Conservation (phyloP, 2,113 vertebrate genomes). For the Chrysemys picta region DNA sequence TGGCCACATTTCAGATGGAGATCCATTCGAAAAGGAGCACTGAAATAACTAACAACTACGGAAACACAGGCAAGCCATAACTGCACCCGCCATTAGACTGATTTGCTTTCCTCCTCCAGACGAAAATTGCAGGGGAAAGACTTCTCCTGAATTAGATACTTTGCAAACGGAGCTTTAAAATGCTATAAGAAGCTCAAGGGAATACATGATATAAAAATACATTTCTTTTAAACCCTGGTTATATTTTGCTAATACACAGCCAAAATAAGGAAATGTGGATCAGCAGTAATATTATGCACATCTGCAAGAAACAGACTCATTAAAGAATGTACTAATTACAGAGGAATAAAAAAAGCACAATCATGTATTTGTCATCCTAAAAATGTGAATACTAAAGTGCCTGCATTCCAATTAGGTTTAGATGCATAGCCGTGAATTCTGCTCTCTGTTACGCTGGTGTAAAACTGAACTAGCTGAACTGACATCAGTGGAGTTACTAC, state of each 20-base stretch:
- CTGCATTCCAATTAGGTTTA: not conserved
- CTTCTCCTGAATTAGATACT: not conserved
- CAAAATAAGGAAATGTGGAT: not conserved
- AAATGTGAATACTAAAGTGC: not conserved
- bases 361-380: not conserved
- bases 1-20: not conserved
- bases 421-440: not conserved
- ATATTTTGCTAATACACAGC: not conserved
- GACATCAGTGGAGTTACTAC: not conserved
- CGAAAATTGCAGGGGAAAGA: not conserved
- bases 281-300: not conserved
- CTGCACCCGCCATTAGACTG: not conserved
- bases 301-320: not conserved
- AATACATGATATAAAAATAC: not conserved
- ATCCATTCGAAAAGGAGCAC: not conserved
- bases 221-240: not conserved
- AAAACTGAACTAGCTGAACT: no score
- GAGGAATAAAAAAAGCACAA: not conserved
- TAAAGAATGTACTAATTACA: not conserved
- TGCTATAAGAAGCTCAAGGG: not conserved
- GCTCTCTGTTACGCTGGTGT: not conserved
- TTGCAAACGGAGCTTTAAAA: not conserved
- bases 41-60: not conserved
- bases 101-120: not conserved
- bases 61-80: not conserved